A percentile compares a stretch with the other conserved stretches of the same genome.
These are phyloP conservation scores for Sminthopsis crassicaudata DNA, from an alignment of 2,113 vertebrate genomes.

Conservation along the genomic window DNA sequence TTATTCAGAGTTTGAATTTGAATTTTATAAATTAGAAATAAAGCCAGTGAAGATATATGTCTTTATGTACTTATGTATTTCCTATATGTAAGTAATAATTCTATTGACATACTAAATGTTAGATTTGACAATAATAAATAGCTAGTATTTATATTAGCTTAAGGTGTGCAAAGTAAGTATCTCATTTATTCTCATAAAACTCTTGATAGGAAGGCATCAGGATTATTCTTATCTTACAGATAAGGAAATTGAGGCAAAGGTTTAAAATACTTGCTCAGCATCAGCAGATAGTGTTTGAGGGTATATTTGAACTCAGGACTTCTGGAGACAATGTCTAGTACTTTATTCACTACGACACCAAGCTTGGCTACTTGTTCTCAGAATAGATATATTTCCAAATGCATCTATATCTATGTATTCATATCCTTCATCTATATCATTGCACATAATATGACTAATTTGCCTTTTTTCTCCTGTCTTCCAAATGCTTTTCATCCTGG, in stretches of 20 bases:
- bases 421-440: background rate
- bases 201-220: background rate
- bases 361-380: background rate
- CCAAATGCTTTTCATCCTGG: background rate
- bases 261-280: background rate
- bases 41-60: background rate
- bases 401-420: background rate
- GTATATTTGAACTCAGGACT: background rate
- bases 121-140: background rate
- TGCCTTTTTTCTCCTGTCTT: background rate
- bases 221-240: background rate
- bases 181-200: background rate
- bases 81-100: background rate
- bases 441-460: constrained; percentile 2
- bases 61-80: background rate
- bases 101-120: background rate
- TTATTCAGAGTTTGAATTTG: background rate
- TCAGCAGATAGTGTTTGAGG: background rate
- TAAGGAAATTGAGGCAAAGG: background rate
- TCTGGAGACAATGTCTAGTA: background rate
- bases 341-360: background rate
- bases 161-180: background rate
- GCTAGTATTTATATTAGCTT: background rate
- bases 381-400: background rate
- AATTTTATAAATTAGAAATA: background rate